These are phyloP conservation scores for Pempheris klunzingeri DNA, from an alignment of 2,797 vertebrate genomes.

Conservation along the genomic window DNA sequence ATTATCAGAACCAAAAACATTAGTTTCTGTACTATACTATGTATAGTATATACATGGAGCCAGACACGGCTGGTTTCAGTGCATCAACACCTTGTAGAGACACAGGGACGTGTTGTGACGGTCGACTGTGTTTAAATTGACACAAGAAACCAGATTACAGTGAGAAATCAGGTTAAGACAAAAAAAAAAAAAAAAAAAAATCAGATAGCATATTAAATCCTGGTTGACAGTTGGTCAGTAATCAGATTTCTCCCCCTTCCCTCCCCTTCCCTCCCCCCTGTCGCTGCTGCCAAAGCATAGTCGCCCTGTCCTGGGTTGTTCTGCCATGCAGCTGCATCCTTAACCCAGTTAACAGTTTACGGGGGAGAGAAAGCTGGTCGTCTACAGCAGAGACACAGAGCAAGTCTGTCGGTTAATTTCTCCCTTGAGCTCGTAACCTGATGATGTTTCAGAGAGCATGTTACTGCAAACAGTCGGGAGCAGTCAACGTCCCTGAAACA, in stretches of 20 bases:
- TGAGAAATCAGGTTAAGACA: constrained; percentile 13
- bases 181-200: too few species aligned
- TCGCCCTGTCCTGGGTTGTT: background rate
- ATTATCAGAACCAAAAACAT: too few species aligned
- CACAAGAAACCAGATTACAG: constrained; percentile 13
- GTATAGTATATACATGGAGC: too few species aligned
- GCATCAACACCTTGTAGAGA: background rate
- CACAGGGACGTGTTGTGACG: background rate
- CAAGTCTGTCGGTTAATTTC: background rate
- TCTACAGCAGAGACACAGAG: background rate
- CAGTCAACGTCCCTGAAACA: background rate
- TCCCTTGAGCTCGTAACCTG: background rate
- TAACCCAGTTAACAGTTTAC: constrained; percentile 5
- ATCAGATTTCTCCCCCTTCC: constrained; percentile 24
- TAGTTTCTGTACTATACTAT: background rate
- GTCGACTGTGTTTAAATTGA: background rate
- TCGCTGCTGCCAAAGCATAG: background rate
- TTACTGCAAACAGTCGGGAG: background rate
- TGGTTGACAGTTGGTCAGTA: constrained; percentile 16
- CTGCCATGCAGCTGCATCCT: background rate
- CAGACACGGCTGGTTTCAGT: background rate
- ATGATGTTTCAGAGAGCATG: constrained; percentile 2
- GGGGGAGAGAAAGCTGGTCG: background rate
- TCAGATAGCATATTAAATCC: constrained; percentile 17
- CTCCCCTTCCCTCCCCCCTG: too few species aligned